Percentiles rank a stretch among this genome's conserved stretches.
Conservation (phyloP, 2,797 vertebrate genomes). For the Monodelphis domestica region DNA sequence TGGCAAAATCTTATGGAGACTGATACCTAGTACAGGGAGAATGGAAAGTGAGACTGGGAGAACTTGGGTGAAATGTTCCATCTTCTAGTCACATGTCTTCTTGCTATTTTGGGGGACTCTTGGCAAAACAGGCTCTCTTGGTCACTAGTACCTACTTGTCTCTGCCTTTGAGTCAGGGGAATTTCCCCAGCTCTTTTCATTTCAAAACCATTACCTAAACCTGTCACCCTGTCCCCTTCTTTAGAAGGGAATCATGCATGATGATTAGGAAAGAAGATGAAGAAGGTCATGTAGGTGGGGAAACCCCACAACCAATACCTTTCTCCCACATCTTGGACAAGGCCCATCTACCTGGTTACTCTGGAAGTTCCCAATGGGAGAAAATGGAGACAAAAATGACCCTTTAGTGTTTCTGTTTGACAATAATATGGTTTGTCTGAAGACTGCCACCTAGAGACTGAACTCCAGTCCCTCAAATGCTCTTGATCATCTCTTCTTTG, state of each 20-base stretch:
- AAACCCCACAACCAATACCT: background rate
- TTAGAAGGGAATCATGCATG: constrained; percentile 22
- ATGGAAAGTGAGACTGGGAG: constrained; percentile 18
- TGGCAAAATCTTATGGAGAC: background rate
- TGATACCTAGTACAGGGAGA: background rate
- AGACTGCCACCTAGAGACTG: background rate
- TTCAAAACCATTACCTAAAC: constrained; percentile 44
- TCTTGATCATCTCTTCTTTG: constrained; percentile 28
- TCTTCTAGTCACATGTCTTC: background rate
- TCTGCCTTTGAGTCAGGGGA: constrained; percentile 20
- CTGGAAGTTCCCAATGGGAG: background rate
- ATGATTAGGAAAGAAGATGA: constrained; percentile 38
- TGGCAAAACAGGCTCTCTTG: background rate
- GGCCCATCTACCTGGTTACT: background rate
- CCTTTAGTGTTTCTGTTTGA: too few relatives aligned
- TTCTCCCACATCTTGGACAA: background rate
- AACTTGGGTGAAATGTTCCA: background rate
- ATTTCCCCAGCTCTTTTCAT: constrained; percentile 4
- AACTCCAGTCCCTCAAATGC: background rate
- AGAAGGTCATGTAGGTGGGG: constrained; percentile 25
- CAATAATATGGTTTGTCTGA: constrained; percentile 33
- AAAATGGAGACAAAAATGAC: constrained; percentile 1
- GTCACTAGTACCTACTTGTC: constrained; percentile 32
- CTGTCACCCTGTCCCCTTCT: background rate
- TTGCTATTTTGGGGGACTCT: background rate